Conservation (phyloP, 30 jellyfish, hydroid and myxozoan genomes). For the Turritopsis dohrnii region DNA sequence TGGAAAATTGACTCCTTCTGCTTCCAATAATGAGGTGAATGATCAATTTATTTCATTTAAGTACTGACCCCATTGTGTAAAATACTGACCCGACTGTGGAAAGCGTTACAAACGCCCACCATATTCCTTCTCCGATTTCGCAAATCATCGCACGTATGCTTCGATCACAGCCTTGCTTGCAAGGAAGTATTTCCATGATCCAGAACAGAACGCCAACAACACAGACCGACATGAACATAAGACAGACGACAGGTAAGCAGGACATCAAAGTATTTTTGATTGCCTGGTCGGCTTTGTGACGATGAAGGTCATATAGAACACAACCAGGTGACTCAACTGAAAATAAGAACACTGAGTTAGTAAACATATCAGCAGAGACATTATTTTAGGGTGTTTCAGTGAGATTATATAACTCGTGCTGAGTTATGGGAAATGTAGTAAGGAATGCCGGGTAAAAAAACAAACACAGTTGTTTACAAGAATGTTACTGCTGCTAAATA, state of each 20-base stretch:
- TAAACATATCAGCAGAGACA: background rate
- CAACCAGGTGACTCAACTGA: conserved; percentile 87
- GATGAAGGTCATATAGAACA: conserved; percentile 42
- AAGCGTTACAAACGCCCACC: conserved; percentile 86
- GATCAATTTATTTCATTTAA: background rate
- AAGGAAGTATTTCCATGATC: conserved; percentile 43
- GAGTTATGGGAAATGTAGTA: no score
- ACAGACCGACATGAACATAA: conserved; percentile 29
- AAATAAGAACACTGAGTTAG: background rate
- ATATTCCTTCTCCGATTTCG: conserved; percentile 53
- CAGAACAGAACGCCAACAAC: conserved; percentile 62
- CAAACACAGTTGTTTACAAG: no score
- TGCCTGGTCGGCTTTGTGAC: conserved; percentile 41
- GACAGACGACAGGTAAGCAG: conserved; percentile 41
- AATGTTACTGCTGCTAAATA: no score
- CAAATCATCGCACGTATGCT: background rate
- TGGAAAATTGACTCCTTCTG: no score
- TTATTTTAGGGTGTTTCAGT: background rate
- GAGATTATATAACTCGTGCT: no score
- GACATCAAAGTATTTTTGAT: conserved; percentile 18
- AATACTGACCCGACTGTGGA: conserved; percentile 70
- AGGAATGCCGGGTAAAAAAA: no score
- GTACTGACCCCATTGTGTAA: background rate
- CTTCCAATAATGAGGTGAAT: no score
- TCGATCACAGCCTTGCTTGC: conserved; percentile 7